These are phyloP conservation scores for Catocala nupta DNA, from an alignment of 2,888 invertebrate species.

Conservation along the genomic window DNA sequence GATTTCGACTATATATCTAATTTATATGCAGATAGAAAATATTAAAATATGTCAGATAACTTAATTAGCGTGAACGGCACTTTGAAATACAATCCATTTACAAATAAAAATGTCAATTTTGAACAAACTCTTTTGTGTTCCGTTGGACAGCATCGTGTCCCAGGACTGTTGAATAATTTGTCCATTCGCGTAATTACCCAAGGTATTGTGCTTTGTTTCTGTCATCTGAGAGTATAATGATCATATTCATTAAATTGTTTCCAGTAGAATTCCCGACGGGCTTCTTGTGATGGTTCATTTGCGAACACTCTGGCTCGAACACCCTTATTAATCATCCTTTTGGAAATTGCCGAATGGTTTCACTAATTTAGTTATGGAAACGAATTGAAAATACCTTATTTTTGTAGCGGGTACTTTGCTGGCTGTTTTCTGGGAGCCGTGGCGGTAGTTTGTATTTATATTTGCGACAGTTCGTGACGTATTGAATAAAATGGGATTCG, in stretches of 20 bases:
- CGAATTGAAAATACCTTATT: conserved; percentile 10
- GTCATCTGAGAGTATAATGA: conserved; percentile 39
- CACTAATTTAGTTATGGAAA: conserved; percentile 44
- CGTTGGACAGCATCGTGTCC: not conserved
- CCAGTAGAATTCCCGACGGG: conserved; percentile 27
- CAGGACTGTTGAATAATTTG: conserved; percentile 5
- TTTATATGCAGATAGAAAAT: no score
- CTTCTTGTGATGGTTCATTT: conserved; percentile 27
- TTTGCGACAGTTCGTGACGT: no score
- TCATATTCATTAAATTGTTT: conserved; percentile 44
- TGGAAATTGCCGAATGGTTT: conserved; percentile 38
- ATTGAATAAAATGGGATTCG: no score
- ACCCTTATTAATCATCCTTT: conserved; percentile 51
- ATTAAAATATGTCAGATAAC: no score
- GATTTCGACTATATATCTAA: no score
- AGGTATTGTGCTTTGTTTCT: conserved; percentile 28
- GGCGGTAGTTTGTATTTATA: no score
- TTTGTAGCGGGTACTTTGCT: not conserved
- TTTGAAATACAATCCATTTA: no score
- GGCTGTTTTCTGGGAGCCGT: no score
- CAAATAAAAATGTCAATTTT: no score
- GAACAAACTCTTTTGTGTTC: no score
- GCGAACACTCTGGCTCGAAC: conserved; percentile 33
- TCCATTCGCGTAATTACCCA: conserved; percentile 22
- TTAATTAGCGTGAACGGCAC: no score